A percentile compares a stretch with the other conserved stretches of the same genome.
These are phyloP conservation scores for Platynereis dumerilii DNA, from an alignment of 2,888 invertebrate genomes.

Conservation along the genomic window DNA sequence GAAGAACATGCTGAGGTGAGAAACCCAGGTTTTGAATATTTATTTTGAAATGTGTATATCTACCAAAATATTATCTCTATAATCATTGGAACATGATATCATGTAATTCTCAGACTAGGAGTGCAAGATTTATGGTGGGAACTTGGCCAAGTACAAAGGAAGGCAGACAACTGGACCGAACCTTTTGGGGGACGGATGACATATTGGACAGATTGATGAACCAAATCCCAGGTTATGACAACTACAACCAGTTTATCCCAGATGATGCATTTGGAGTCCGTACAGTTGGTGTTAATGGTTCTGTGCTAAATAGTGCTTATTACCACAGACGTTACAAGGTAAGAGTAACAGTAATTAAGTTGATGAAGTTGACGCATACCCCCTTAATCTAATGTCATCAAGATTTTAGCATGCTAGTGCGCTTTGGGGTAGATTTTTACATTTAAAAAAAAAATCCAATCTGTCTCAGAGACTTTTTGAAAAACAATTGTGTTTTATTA, in stretches of 20 bases:
- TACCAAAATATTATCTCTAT: neutral
- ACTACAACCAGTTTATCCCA: neutral
- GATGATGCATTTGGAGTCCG: neutral
- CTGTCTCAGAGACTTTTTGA: too few relatives aligned
- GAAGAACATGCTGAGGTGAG: neutral
- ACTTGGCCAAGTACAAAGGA: neutral
- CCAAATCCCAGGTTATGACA: neutral
- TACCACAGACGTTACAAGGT: neutral
- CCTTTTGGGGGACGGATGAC: neutral
- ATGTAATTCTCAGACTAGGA: neutral
- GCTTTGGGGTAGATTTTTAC: too few relatives aligned
- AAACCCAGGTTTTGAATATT: too few relatives aligned
- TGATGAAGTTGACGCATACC: too few relatives aligned
- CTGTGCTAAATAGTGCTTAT: neutral
- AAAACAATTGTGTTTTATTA: too few relatives aligned
- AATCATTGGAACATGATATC: neutral
- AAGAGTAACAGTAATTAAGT: neutral
- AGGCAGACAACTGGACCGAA: neutral
- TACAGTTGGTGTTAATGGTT: neutral
- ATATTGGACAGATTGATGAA: conserved; percentile 1
- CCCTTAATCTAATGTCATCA: too few relatives aligned
- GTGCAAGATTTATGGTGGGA: neutral
- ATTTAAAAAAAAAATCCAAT: too few relatives aligned
- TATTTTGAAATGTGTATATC: neutral
- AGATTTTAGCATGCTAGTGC: too few relatives aligned